phyloP scores from a whole-genome alignment of 1,140 invertebrate species.

The Drosophila repletoides region DNA sequence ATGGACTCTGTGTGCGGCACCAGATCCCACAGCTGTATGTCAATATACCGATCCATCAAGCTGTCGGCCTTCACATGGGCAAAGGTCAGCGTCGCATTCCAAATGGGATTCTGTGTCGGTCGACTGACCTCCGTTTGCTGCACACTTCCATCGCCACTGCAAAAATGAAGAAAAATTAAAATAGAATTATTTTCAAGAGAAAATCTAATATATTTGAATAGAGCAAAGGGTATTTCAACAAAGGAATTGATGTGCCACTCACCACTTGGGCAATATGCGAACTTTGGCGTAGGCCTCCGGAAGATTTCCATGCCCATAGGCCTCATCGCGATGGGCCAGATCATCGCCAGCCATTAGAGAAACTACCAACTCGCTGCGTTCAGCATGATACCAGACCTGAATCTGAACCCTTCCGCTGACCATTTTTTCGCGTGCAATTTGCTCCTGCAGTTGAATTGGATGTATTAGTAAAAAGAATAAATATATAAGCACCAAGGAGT shows the following conservation, averaged over 20 bases:
- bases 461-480: neutral
- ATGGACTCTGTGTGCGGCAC: conserved; percentile 90
- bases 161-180: conserved; percentile 34
- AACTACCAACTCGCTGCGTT: conserved; percentile 90
- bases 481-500: conserved; percentile 5
- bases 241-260: conserved; percentile 83
- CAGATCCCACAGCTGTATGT: conserved; percentile 94
- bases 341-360: conserved; percentile 92
- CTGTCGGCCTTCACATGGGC: conserved; percentile 89
- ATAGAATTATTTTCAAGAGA: no score
- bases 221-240: no score
- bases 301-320: conserved; percentile 87
- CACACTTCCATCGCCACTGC: conserved; percentile 87
- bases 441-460: conserved; percentile 84
- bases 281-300: conserved; percentile 93
- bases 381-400: conserved; percentile 93
- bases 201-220: no score
- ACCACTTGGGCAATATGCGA: conserved; percentile 89
- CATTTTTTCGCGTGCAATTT: conserved; percentile 88
- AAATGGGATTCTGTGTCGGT: conserved; percentile 92
- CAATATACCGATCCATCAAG: conserved; percentile 90
- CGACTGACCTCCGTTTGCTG: conserved; percentile 92
- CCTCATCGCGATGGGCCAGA: conserved; percentile 89
- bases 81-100: conserved; percentile 94
- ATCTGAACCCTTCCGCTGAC: conserved; percentile 91